Percentiles rank a stretch among this genome's conserved stretches.
phyloP scores from a whole-genome alignment of 2,113 vertebrate species.

The Ellobius talpinus region DNA sequence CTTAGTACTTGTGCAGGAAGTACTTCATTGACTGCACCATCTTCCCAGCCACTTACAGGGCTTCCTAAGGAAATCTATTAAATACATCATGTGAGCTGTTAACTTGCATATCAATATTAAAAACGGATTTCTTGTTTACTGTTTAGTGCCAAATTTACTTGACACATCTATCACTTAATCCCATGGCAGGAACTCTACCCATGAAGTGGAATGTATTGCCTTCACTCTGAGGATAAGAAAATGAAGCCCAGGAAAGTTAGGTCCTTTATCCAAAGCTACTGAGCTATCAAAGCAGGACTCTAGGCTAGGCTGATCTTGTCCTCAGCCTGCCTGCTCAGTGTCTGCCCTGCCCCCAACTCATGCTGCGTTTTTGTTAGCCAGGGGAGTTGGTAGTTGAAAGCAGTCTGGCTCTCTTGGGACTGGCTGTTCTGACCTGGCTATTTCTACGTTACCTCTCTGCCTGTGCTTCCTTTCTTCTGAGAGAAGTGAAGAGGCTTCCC shows the following conservation, averaged over 20 bases:
- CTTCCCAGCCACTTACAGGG: background rate
- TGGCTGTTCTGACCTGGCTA: background rate
- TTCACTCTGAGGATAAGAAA: conserved; percentile 49
- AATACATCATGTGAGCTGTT: background rate
- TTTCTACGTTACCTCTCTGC: background rate
- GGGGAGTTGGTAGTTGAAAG: background rate
- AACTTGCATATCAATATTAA: background rate
- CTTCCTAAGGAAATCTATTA: background rate
- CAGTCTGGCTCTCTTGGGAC: background rate
- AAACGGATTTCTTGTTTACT: background rate
- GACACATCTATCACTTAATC: background rate
- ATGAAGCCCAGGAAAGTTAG: background rate
- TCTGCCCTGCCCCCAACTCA: background rate
- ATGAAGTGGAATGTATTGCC: background rate
- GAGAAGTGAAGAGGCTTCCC: background rate
- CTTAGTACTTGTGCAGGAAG: background rate
- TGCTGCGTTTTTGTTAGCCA: background rate
- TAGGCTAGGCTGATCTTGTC: background rate
- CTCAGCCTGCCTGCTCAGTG: background rate
- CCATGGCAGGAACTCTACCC: background rate
- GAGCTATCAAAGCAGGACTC: background rate
- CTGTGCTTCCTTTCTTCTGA: background rate
- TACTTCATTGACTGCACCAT: background rate
- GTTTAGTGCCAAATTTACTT: background rate
- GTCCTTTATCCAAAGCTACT: background rate